These are phyloP conservation scores for Zaprionus taronus DNA, from an alignment of 1,140 invertebrate species.

Conservation along the genomic window DNA sequence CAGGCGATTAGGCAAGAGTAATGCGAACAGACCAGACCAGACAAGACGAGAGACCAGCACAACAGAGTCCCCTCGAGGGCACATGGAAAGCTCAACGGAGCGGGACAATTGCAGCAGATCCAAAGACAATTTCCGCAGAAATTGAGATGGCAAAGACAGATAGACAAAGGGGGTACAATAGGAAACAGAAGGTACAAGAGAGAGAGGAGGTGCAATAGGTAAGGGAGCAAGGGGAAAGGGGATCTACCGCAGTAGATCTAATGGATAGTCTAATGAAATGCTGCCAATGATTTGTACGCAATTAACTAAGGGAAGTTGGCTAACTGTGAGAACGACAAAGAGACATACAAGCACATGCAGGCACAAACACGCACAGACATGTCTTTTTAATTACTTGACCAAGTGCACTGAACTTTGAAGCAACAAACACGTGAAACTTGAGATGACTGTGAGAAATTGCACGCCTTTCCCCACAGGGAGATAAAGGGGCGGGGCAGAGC, in stretches of 20 bases:
- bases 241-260: conserved; percentile 48
- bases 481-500: not conserved
- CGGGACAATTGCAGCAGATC: conserved; percentile 13
- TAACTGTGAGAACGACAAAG: conserved; percentile 40
- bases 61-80: conserved; percentile 20
- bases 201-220: not conserved
- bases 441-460: conserved; percentile 71
- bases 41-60: conserved; percentile 40
- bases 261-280: conserved; percentile 51
- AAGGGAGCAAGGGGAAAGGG: not conserved
- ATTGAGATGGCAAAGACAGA: conserved; percentile 19
- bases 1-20: conserved; percentile 48
- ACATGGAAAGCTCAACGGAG: conserved; percentile 52
- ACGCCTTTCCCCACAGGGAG: not conserved
- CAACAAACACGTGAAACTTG: conserved; percentile 54
- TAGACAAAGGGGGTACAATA: conserved; percentile 1
- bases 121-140: conserved; percentile 59
- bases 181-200: not conserved
- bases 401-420: conserved; percentile 70
- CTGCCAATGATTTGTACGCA: conserved; percentile 41
- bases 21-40: conserved; percentile 46
- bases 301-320: conserved; percentile 45
- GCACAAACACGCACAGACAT: conserved; percentile 1
- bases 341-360: not conserved
- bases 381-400: conserved; percentile 61